phyloP scores from a whole-genome alignment of 1,140 invertebrate species.

The Aphelinus certus region DNA sequence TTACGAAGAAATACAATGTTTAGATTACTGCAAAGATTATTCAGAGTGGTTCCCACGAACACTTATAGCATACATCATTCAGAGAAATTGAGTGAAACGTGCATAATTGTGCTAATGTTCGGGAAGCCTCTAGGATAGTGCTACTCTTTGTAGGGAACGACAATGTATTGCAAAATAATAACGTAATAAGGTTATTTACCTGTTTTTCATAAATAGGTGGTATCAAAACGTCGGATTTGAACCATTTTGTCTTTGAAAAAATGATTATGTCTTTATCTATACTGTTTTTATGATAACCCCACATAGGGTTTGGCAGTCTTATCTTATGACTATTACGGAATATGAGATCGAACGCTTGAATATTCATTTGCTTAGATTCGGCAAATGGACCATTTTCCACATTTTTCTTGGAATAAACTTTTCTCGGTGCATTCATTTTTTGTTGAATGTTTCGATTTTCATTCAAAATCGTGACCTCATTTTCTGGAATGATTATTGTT shows the following conservation, averaged over 20 bases:
- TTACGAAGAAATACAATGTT: no score
- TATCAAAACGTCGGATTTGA: conserved; percentile 27
- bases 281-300: conserved; percentile 34
- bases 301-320: conserved; percentile 31
- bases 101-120: no score
- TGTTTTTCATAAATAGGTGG: conserved; percentile 34
- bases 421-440: background rate
- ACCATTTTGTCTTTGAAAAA: conserved; percentile 32
- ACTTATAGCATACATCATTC: no score
- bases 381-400: conserved; percentile 14
- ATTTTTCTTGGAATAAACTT: background rate
- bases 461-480: conserved; percentile 8
- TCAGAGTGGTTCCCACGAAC: no score
- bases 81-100: no score
- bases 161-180: no score
- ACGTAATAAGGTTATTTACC: conserved; percentile 4
- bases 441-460: background rate
- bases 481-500: conserved; percentile 23
- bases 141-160: no score
- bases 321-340: conserved; percentile 33
- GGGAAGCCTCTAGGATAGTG: no score
- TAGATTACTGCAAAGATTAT: no score
- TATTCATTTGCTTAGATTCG: conserved; percentile 30
- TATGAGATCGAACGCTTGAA: conserved; percentile 26
- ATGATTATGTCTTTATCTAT: conserved; percentile 33